Conservation (phyloP, 2,888 invertebrate genomes). For the Agonum fuliginosum region DNA sequence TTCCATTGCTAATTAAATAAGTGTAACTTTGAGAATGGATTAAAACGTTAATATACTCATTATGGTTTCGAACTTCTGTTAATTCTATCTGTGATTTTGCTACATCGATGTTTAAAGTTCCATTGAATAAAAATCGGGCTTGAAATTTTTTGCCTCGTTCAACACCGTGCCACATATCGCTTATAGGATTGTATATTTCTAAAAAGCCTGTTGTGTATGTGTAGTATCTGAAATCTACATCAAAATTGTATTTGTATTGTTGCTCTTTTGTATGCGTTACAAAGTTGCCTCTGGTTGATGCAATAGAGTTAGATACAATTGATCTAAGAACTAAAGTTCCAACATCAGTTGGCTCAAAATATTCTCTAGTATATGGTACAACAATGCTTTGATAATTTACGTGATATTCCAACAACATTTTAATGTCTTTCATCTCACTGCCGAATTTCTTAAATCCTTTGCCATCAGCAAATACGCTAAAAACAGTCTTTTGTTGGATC, state of each 20-base stretch:
- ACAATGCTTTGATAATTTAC: slow-evolving; percentile 75
- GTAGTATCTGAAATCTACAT: slow-evolving; percentile 78
- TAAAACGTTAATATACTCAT: slow-evolving; percentile 46
- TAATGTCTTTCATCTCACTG: slow-evolving; percentile 68
- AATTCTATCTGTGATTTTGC: slow-evolving; percentile 37
- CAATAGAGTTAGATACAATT: slow-evolving; percentile 75
- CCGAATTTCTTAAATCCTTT: slow-evolving; percentile 78
- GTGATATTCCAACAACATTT: slow-evolving; percentile 70
- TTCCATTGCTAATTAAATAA: slow-evolving; percentile 35
- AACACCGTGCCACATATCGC: slow-evolving; percentile 79
- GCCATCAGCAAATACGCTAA: slow-evolving; percentile 81
- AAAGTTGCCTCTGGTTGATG: slow-evolving; percentile 82
- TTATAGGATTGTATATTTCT: slow-evolving; percentile 78
- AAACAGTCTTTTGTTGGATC: slow-evolving; percentile 80
- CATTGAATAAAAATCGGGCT: slow-evolving; percentile 53
- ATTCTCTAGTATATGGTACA: slow-evolving; percentile 75
- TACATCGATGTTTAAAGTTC: slow-evolving; percentile 43
- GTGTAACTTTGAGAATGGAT: slow-evolving; percentile 51
- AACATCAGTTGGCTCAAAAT: slow-evolving; percentile 75
- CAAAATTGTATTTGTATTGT: slow-evolving; percentile 77
- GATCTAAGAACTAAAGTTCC: slow-evolving; percentile 78
- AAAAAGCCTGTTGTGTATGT: slow-evolving; percentile 73
- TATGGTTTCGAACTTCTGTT: slow-evolving; percentile 27
- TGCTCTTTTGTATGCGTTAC: slow-evolving; percentile 77
- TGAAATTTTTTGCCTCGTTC: slow-evolving; percentile 71